Conservation (phyloP, 2,113 vertebrate genomes). For the Equus przewalskii region DNA sequence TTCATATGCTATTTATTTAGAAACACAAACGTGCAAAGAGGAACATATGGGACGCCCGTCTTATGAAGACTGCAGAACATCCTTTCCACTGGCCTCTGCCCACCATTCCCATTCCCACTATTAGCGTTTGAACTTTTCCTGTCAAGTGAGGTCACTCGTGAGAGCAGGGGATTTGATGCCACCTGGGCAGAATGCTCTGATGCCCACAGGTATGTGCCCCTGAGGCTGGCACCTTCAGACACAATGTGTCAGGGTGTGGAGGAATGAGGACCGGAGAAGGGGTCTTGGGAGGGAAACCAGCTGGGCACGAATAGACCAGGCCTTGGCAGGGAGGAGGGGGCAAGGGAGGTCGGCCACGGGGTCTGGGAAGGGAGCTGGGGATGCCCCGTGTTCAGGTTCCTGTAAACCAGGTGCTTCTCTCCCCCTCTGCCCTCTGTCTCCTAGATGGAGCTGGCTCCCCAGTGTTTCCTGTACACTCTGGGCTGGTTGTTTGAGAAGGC, state of each 20-base stretch:
- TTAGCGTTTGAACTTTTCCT: background rate
- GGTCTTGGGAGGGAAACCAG: background rate
- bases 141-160: background rate
- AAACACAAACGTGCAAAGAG: background rate
- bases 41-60: fast-evolving
- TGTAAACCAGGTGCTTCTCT: background rate
- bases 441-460: background rate
- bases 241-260: background rate
- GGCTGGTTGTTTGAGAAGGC: background rate
- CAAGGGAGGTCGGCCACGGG: background rate
- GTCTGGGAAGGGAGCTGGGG: background rate
- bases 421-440: background rate
- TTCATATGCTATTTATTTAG: background rate
- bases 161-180: background rate
- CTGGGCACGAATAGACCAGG: background rate
- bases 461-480: fast-evolving
- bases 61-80: background rate
- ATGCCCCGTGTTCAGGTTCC: background rate
- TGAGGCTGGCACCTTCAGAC: background rate
- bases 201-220: background rate
- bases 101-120: background rate
- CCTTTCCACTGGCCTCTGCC: fast-evolving
- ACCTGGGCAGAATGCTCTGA: background rate
- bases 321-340: background rate
- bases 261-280: background rate